Percentiles rank a stretch among this genome's conserved stretches.
Evolutionary conservation across 2,888 invertebrate genomes (phyloP).

Genomic region (Cheilosia variabilis): DNA sequence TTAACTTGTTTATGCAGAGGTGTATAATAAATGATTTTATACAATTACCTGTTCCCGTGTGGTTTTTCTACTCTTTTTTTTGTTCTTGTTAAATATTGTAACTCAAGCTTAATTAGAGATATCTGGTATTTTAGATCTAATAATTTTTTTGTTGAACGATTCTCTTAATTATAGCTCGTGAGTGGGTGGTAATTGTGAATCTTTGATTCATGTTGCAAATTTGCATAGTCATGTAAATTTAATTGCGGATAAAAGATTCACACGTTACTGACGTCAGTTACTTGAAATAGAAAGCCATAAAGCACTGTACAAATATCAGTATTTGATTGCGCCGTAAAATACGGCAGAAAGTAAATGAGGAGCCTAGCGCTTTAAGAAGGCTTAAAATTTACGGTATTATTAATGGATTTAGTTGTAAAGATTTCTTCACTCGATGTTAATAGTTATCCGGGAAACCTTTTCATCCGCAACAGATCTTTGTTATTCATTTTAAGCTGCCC

Average conservation of each 20-base stretch:
- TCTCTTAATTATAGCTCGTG: constrained; percentile 39
- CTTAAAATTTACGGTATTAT: too few relatives aligned
- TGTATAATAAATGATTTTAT: not conserved
- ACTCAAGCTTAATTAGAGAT: not conserved
- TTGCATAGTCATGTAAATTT: not conserved
- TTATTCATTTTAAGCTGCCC: too few relatives aligned
- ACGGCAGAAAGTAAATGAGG: too few relatives aligned
- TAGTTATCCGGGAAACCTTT: too few relatives aligned
- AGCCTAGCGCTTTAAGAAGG: too few relatives aligned
- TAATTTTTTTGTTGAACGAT: constrained; percentile 21
- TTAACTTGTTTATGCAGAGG: not conserved
- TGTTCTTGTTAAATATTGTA: not conserved
- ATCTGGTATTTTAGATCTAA: not conserved
- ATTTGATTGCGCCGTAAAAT: too few relatives aligned
- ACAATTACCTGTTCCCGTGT: not conserved
- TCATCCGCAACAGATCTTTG: too few relatives aligned
- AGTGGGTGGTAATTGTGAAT: constrained; percentile 31
- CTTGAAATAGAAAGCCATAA: not conserved
- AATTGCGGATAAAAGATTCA: not conserved
- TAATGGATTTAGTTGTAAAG: too few relatives aligned
- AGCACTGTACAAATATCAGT: too few relatives aligned
- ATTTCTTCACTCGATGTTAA: too few relatives aligned
- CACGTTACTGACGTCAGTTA: not conserved
- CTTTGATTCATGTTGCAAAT: not conserved
- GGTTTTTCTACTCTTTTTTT: not conserved